Evolutionary conservation across 2,888 invertebrate genomes (phyloP), one percentile per base, ranked within the genome.

Genomic region (Habroteleia sp.): DNA sequence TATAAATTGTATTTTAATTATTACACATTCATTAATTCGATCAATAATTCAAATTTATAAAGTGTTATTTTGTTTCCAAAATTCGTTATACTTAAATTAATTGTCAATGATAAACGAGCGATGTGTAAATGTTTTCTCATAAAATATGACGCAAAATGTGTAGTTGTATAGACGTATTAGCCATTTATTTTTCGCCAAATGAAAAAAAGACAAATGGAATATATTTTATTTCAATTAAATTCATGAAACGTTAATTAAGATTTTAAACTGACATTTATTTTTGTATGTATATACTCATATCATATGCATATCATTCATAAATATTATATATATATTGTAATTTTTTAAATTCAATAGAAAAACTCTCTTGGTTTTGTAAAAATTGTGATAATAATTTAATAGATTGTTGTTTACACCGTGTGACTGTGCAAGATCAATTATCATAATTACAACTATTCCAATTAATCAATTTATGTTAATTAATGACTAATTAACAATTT

Each of bases 21-120:
- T 33, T 37, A 31, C 33, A 4, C 17, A 10, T 41, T 41, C 29
- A 33, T 48, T 48, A 7, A 39, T 10, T 27, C 37, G 6, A 37
- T 56, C 54, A 11, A 46, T 37, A 41, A 46, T 56, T 33, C 23
- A 8, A 31, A 31, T 46, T 56, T 29, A 31, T 29, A 54, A 29
- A 23, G 13, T 20, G 20, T 66, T 65, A 27, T 37, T 37, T 44
- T 13, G 42, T 50, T 42, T 62, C 17, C 29, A 3, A 20, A 39
- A 62, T 41, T 39, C 16, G 20, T 65, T 56, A 39, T 31, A 66
- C 31, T 46, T 37, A 46, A 66, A 66, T 56, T 56, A 39, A 56
- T 23, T 46, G 46, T 31, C 39, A n/a, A 23, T 31, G 44, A 27
- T 44, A 35, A 56, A 56, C 17, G 14, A 13, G 8, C 33, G 10